Percentiles rank a stretch among this genome's conserved stretches.
These are phyloP conservation scores for Sorex fumeus DNA, from an alignment of 2,113 vertebrate species.

Conservation along the genomic window DNA sequence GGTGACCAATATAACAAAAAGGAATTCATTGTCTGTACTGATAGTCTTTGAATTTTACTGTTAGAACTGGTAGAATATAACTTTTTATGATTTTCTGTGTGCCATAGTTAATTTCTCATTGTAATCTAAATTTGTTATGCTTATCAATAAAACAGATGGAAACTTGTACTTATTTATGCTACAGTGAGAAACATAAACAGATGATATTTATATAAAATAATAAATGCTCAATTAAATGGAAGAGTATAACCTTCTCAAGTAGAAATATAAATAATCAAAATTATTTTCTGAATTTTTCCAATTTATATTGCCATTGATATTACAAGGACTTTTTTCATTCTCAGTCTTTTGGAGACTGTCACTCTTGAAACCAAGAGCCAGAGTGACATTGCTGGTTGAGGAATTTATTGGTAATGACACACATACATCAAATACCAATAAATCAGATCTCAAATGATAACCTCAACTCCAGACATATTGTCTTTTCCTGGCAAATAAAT, in stretches of 20 bases:
- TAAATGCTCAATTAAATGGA: not conserved
- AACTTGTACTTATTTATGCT: not conserved
- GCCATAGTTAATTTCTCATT: conserved; percentile 38
- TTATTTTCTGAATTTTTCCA: not conserved
- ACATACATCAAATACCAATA: not conserved
- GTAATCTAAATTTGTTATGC: conserved; percentile 16
- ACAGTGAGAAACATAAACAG: conserved; percentile 23
- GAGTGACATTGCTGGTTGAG: not conserved
- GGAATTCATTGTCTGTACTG: not conserved
- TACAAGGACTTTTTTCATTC: not conserved
- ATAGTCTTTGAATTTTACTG: conserved; percentile 19
- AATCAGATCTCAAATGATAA: not conserved
- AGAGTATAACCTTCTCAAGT: not conserved
- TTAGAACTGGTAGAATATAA: not conserved
- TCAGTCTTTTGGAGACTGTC: not conserved
- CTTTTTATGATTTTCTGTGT: not conserved
- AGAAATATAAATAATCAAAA: not conserved
- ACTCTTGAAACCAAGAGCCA: not conserved
- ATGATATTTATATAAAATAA: conserved; percentile 40
- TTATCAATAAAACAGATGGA: conserved; percentile 56
- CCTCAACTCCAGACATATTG: not conserved
- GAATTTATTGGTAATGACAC: not conserved
- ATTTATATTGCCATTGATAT: not conserved
- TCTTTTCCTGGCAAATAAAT: conserved; percentile 6
- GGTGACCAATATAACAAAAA: conserved; percentile 11